These are phyloP conservation scores for Galaxias olidus DNA, from an alignment of 2,797 vertebrate species.

Conservation along the genomic window DNA sequence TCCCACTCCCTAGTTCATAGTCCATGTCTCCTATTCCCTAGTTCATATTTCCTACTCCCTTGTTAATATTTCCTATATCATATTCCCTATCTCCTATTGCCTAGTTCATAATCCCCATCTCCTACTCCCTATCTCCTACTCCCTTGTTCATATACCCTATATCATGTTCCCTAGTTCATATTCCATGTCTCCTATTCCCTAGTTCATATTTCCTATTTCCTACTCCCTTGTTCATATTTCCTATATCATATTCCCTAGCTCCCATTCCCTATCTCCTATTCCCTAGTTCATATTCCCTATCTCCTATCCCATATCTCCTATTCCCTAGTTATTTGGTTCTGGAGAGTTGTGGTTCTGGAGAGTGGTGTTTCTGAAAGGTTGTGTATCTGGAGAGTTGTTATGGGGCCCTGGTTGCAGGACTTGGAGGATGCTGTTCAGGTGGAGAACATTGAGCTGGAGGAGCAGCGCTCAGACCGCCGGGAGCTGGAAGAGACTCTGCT, in stretches of 20 bases:
- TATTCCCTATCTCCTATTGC: not conserved
- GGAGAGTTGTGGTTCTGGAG: too few species aligned
- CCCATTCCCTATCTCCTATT: not conserved
- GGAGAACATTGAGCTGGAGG: slow-evolving; percentile 85
- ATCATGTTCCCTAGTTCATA: not conserved
- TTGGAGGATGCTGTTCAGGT: slow-evolving; percentile 86
- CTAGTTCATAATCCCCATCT: not conserved
- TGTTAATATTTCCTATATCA: too few species aligned
- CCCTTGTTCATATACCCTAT: not conserved
- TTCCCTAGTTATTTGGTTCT: not conserved
- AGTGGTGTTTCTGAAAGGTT: too few species aligned
- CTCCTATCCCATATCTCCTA: not conserved
- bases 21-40: not conserved
- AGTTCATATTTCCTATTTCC: not conserved
- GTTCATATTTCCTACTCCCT: too few species aligned
- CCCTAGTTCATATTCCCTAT: not conserved
- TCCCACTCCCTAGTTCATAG: not conserved
- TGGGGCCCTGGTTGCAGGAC: slow-evolving; percentile 70
- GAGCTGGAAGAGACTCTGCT: slow-evolving; percentile 86
- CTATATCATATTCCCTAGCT: not conserved
- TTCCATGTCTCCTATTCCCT: not conserved
- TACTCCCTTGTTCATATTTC: not conserved
- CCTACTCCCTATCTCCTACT: too few species aligned
- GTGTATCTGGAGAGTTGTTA: too few species aligned
- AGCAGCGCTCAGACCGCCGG: slow-evolving; percentile 86